A percentile compares a stretch with the other conserved stretches of the same genome.
These are phyloP conservation scores for Callipepla squamata DNA, from an alignment of 2,113 vertebrate genomes.

Conservation along the genomic window DNA sequence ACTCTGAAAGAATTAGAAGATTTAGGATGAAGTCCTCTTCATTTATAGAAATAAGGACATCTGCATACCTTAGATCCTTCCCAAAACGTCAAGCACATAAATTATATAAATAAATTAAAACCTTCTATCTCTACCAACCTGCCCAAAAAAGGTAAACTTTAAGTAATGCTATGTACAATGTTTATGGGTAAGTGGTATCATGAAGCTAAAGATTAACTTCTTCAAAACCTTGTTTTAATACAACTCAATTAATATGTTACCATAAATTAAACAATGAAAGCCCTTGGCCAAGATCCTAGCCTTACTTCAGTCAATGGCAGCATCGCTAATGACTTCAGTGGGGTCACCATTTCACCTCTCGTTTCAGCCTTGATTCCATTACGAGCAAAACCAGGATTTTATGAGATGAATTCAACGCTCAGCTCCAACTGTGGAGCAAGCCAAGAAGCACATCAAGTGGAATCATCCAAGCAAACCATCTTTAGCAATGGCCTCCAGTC, in stretches of 20 bases:
- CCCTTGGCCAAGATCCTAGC: background rate
- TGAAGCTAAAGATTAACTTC: background rate
- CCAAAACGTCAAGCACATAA: background rate
- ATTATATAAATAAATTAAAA: slow-evolving; percentile 19
- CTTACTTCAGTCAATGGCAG: background rate
- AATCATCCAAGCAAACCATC: background rate
- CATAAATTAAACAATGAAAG: slow-evolving; percentile 12
- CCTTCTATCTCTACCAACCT: slow-evolving; percentile 17
- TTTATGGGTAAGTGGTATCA: background rate
- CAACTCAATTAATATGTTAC: background rate
- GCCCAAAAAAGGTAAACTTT: slow-evolving; percentile 59
- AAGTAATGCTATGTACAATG: background rate
- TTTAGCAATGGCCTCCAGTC: rapidly evolving
- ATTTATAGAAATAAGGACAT: background rate
- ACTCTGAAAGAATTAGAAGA: slow-evolving; percentile 2
- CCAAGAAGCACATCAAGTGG: background rate
- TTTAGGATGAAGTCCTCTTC: slow-evolving; percentile 41
- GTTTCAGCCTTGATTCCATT: background rate
- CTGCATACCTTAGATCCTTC: background rate
- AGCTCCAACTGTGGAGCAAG: background rate
- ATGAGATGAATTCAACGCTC: background rate
- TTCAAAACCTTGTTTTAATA: slow-evolving; percentile 3
- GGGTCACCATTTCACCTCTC: background rate
- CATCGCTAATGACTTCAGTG: background rate
- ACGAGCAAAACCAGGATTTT: background rate